Conservation (phyloP, 2,113 vertebrate species). For the Pterocles gutturalis region DNA sequence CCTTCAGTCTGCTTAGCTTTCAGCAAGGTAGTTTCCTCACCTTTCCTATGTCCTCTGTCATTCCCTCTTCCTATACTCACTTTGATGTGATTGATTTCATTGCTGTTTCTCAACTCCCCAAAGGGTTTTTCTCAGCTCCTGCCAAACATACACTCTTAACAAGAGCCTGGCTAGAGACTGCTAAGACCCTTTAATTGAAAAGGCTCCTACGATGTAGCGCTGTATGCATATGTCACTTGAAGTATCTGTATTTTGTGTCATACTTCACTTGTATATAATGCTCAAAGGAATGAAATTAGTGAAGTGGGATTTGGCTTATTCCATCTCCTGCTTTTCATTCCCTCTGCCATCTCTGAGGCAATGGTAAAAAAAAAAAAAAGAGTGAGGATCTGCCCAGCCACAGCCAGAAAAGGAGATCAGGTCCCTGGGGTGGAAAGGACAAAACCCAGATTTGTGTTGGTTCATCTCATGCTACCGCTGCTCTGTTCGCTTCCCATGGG, state of each 20-base stretch:
- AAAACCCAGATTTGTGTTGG: neutral
- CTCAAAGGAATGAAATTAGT: neutral
- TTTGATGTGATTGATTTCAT: neutral
- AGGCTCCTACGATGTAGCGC: neutral
- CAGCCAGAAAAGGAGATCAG: neutral
- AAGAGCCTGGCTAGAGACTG: too few species aligned
- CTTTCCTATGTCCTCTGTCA: neutral
- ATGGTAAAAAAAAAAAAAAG: too few species aligned
- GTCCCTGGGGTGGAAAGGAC: neutral
- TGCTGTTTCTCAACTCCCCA: neutral
- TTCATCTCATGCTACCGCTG: accelerated
- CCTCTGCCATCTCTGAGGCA: neutral
- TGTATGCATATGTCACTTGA: neutral
- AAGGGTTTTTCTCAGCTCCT: neutral
- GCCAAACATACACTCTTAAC: neutral
- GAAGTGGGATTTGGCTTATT: neutral
- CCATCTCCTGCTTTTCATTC: neutral
- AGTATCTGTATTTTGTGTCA: neutral
- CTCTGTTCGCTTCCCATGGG: neutral
- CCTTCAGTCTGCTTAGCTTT: neutral
- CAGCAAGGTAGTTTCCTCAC: neutral
- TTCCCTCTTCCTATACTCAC: neutral
- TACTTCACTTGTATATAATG: neutral
- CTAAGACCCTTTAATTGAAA: neutral
- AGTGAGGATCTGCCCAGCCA: neutral